A percentile compares a stretch with the other conserved stretches of the same genome.
Evolutionary conservation across 2,888 invertebrate genomes (phyloP).

Genomic region (Drosophila rubida): DNA sequence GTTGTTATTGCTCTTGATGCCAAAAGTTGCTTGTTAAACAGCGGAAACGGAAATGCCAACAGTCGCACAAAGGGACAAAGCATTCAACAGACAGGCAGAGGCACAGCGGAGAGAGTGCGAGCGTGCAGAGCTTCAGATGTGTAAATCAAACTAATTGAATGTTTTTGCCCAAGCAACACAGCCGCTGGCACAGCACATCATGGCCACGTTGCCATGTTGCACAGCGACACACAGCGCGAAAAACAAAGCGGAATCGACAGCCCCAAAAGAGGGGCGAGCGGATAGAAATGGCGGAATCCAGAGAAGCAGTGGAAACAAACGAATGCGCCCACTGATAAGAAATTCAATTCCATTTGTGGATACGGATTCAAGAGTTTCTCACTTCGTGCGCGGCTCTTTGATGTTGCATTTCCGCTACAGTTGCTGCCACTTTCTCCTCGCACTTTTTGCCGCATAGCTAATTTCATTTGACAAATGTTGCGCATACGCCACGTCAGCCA

Average conservation of each 20-base stretch:
- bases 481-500: constrained; percentile 24
- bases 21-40: constrained; percentile 79
- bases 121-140: constrained; percentile 55
- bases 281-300: not conserved
- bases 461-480: constrained; percentile 34
- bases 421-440: constrained; percentile 1
- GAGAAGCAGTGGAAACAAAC: constrained; percentile 1
- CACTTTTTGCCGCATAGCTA: constrained; percentile 11
- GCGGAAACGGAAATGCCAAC: constrained; percentile 79
- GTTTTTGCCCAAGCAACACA: constrained; percentile 67
- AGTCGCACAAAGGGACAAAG: constrained; percentile 76
- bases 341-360: constrained; percentile 66
- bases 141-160: constrained; percentile 80
- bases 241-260: constrained; percentile 18
- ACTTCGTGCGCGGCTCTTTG: constrained; percentile 33
- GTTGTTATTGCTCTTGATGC: constrained; percentile 61
- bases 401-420: constrained; percentile 29
- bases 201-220: constrained; percentile 26
- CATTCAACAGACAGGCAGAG: constrained; percentile 28
- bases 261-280: not conserved
- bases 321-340: constrained; percentile 62
- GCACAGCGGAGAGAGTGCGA: constrained; percentile 1
- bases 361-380: constrained; percentile 19
- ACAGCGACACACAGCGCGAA: constrained; percentile 23
- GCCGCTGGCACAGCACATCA: constrained; percentile 57